phyloP scores from a whole-genome alignment of 1,140 invertebrate genomes.

The Steinernema feltiae region DNA sequence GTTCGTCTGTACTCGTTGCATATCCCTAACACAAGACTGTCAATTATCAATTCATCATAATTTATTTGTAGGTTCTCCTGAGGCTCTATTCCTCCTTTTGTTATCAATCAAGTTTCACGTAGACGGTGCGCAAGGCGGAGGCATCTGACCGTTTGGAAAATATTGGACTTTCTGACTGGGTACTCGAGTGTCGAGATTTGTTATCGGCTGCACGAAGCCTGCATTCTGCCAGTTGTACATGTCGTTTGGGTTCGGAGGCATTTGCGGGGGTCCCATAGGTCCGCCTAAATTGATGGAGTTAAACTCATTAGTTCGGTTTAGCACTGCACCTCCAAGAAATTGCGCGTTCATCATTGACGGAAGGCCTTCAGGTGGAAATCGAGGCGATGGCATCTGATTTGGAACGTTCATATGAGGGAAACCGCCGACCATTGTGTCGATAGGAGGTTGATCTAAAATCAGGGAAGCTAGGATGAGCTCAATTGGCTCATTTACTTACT shows the following conservation, averaged over 20 bases:
- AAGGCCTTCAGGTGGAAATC: background rate
- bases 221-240: background rate
- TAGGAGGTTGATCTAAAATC: background rate
- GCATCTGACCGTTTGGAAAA: background rate
- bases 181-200: background rate
- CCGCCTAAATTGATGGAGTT: background rate
- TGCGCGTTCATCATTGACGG: slow-evolving; percentile 3
- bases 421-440: background rate
- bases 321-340: background rate
- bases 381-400: background rate
- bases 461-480: too few relatives aligned
- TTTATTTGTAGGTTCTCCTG: background rate
- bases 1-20: too few relatives aligned
- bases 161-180: slow-evolving; percentile 1
- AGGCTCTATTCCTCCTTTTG: background rate
- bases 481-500: background rate
- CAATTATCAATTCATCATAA: too few relatives aligned
- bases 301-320: background rate
- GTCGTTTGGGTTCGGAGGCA: background rate
- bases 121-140: background rate
- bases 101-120: background rate
- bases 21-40: too few relatives aligned
- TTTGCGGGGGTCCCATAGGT: background rate
- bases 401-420: too few relatives aligned
- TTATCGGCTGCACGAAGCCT: background rate